Conservation (phyloP, 2,888 invertebrate species). For the Lamellibrachia columna region DNA sequence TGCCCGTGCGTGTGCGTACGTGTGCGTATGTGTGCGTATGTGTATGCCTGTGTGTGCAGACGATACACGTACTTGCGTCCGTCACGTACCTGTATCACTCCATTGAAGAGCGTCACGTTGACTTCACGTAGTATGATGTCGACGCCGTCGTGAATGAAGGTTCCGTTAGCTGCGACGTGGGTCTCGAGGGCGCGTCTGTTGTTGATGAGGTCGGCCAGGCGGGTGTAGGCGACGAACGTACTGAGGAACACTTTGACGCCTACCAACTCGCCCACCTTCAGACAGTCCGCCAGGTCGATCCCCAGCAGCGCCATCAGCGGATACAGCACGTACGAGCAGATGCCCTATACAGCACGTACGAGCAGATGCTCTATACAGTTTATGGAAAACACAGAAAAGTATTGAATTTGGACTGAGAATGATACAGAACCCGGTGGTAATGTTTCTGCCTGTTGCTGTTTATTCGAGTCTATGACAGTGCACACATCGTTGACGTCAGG, state of each 20-base stretch:
- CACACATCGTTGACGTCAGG: too few relatives aligned
- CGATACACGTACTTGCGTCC: neutral
- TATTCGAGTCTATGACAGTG: too few relatives aligned
- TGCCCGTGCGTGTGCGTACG: neutral
- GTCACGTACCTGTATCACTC: constrained; percentile 34
- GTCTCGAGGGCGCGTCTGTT: constrained; percentile 25
- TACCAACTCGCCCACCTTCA: constrained; percentile 81
- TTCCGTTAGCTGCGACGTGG: constrained; percentile 23
- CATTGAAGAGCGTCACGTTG: constrained; percentile 34
- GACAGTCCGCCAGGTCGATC: constrained; percentile 73
- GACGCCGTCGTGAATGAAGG: constrained; percentile 27
- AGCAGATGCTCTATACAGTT: neutral
- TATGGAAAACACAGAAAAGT: too few relatives aligned
- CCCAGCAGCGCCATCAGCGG: constrained; percentile 91
- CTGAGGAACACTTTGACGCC: constrained; percentile 92
- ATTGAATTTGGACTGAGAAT: too few relatives aligned
- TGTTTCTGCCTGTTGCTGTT: too few relatives aligned
- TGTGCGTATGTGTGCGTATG: neutral
- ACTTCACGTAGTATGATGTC: constrained; percentile 32
- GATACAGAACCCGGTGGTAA: too few relatives aligned
- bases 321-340: constrained; percentile 88
- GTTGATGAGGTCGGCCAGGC: constrained; percentile 67
- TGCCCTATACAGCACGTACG: constrained; percentile 48
- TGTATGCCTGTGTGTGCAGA: neutral
- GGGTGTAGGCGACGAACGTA: constrained; percentile 89